Conservation (phyloP, 2,888 invertebrate species). For the Heliconius charithonia region DNA sequence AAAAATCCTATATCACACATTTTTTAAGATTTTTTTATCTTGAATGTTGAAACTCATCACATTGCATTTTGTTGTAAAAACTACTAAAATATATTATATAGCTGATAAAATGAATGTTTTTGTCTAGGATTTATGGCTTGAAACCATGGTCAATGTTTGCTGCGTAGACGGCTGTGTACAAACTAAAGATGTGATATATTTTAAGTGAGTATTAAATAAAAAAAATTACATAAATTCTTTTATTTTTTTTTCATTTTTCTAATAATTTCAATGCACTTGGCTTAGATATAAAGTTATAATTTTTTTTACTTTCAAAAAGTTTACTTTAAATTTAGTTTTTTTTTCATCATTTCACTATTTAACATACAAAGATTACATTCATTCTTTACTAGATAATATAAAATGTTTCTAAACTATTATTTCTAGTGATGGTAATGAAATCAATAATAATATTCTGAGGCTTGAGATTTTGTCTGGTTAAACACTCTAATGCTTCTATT, state of each 20-base stretch:
- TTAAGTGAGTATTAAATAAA: conserved; percentile 59
- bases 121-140: conserved; percentile 15
- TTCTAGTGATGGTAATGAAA: no score
- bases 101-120: conserved; percentile 23
- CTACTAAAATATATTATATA: background rate
- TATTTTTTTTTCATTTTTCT: background rate
- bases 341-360: background rate
- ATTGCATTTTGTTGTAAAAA: background rate
- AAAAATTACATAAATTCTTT: background rate
- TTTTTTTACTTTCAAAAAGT: background rate
- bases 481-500: no score
- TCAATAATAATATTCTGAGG: no score
- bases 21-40: no score
- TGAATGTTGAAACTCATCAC: no score
- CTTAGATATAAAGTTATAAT: background rate
- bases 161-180: conserved; percentile 62
- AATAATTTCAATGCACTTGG: conserved; percentile 19
- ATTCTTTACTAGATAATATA: no score
- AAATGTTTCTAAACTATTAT: no score
- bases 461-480: no score
- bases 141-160: conserved; percentile 57
- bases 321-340: background rate
- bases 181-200: conserved; percentile 55
- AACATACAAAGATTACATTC: background rate
- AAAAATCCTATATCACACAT: no score